Evolutionary conservation across 1,140 invertebrate species (phyloP), one percentile per base, ranked within the genome.

Genomic region (Thereuonema tuberculata): DNA sequence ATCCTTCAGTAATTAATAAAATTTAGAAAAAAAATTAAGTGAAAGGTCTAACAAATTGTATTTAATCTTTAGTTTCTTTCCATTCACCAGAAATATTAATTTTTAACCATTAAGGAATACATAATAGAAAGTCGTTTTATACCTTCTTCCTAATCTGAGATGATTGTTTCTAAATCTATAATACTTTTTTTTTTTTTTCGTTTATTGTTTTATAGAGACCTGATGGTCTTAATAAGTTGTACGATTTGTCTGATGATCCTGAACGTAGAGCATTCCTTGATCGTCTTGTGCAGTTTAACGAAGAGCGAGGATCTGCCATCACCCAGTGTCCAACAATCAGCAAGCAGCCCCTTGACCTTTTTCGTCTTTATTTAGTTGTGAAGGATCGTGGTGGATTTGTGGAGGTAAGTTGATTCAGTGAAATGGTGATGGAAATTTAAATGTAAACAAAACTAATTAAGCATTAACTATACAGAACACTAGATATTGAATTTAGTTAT

Each of bases 281-380:
- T 74, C 87, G 92, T 72, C 78, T 97, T 66, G 81, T 96, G 60
- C 80, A 82, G 59, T 97, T 92, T 74, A 92, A 96, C 85, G 93
- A 97, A 73, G 90, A 94, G 69, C 77, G 87, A 65, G 84, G 89
- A 66, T 87, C 88, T 62, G 90, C 93, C 49, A 90, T 98, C 65
- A 89, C 89, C 59, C 85, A 89, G 66, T 93, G 93, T 78, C 95
- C 95, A 49, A 92, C 89, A 67, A 97, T 98, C 75, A 93, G 88
- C 76, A 98, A 98, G 81, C 92, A 95, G 78, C 91, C 93, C 68
- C 82, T 98, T 67, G 95, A 98, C 84, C 84, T 98, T 67, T 98
- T 91, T 81, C 82, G 88, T 69, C 84, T 98, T 66, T 98, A 98
- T 75, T 79, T 89, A 74, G 85, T 85, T 76, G 93, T 96, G 69